Evolutionary conservation across 1,140 invertebrate genomes (phyloP).

Genomic region (Thalassaphorura encarpata): DNA sequence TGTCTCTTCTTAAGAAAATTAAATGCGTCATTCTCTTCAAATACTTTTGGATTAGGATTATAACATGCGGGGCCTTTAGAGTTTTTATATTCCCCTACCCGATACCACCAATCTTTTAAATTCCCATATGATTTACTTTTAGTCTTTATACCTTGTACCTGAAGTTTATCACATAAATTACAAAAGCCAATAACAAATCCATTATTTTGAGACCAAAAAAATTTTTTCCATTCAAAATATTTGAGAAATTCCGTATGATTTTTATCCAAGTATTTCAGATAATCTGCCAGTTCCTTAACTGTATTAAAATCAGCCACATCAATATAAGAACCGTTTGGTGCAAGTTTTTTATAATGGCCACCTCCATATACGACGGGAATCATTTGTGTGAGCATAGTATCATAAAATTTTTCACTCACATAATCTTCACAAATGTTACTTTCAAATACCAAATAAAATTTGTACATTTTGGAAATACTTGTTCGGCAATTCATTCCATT

Average conservation of each 20-base stretch:
- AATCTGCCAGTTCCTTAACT: slow-evolving; percentile 42
- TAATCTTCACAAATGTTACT: slow-evolving; percentile 94
- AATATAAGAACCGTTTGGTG: slow-evolving; percentile 56
- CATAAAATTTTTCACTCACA: slow-evolving; percentile 92
- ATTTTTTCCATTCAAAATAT: slow-evolving; percentile 37
- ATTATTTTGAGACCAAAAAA: too few species aligned
- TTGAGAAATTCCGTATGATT: slow-evolving; percentile 33
- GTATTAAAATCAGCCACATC: slow-evolving; percentile 46
- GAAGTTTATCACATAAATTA: too few species aligned
- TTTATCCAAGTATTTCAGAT: slow-evolving; percentile 42
- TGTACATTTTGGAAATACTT: slow-evolving; percentile 83
- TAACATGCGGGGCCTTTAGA: too few species aligned
- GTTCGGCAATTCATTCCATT: slow-evolving; percentile 79
- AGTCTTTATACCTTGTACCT: too few species aligned
- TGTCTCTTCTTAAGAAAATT: too few species aligned
- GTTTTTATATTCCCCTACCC: too few species aligned
- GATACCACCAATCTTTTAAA: too few species aligned
- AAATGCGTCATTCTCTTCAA: too few species aligned
- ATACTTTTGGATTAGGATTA: too few species aligned
- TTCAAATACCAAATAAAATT: slow-evolving; percentile 94
- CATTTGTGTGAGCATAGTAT: slow-evolving; percentile 55
- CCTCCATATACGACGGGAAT: slow-evolving; percentile 63
- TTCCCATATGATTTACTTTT: too few species aligned
- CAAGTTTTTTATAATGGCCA: slow-evolving; percentile 42
- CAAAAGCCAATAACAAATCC: too few species aligned